phyloP scores from a whole-genome alignment of 2,797 vertebrate genomes.

The Crypturellus tataupa region DNA sequence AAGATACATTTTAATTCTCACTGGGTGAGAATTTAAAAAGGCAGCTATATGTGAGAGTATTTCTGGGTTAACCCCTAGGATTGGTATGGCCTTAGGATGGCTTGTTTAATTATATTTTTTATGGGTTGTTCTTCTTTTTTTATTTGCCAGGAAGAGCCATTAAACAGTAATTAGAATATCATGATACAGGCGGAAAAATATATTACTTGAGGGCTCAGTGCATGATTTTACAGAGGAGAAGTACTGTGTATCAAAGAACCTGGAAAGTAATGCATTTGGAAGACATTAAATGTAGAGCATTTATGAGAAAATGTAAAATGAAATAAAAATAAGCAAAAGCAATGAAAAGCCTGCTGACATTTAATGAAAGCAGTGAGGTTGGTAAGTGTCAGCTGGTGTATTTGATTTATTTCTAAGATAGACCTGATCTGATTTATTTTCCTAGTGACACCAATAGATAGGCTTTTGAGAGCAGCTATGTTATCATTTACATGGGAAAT shows the following conservation, averaged over 20 bases:
- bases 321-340: conserved; percentile 30
- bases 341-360: conserved; percentile 14
- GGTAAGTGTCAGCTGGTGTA: conserved; percentile 17
- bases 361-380: background rate
- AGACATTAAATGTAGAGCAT: background rate
- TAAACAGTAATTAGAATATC: conserved; percentile 47
- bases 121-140: background rate
- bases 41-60: background rate
- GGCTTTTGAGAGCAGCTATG: background rate
- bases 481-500: conserved; percentile 1
- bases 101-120: conserved; percentile 47
- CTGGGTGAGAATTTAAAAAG: background rate
- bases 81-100: background rate
- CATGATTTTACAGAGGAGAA: background rate
- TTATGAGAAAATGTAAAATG: conserved; percentile 36
- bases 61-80: background rate
- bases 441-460: background rate
- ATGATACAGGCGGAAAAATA: background rate
- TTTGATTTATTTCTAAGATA: conserved; percentile 39
- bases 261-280: background rate
- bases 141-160: background rate
- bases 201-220: background rate
- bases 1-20: conserved; percentile 41
- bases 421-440: conserved; percentile 41
- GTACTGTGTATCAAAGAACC: background rate